Conservation (phyloP, 2,888 invertebrate genomes). For the Noctuana brunneofusca region DNA sequence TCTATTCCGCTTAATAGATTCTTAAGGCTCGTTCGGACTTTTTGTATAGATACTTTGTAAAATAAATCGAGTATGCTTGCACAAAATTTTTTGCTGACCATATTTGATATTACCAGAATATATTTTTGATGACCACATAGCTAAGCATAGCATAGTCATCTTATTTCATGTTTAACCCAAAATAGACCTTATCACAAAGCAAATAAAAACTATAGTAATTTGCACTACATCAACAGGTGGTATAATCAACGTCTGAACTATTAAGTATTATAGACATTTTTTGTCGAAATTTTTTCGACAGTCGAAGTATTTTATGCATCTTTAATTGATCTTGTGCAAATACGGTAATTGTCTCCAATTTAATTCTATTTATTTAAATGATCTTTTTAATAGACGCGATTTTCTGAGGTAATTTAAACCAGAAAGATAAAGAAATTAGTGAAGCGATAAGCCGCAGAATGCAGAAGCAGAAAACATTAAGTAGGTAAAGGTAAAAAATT, state of each 20-base stretch:
- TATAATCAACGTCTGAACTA: neutral
- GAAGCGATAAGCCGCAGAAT: too few relatives aligned
- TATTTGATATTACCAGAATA: neutral
- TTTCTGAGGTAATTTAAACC: neutral
- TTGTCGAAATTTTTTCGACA: slow-evolving; percentile 15
- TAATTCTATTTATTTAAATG: slow-evolving; percentile 4
- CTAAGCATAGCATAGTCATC: too few relatives aligned
- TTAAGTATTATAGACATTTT: neutral
- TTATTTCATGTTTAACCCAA: neutral
- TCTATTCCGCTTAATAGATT: slow-evolving; percentile 50
- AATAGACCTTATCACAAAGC: neutral
- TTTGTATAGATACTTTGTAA: neutral
- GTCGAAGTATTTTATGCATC: slow-evolving; percentile 4
- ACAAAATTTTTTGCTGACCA: neutral
- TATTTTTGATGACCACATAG: too few relatives aligned
- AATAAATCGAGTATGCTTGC: neutral
- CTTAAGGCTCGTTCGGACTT: slow-evolving; percentile 24
- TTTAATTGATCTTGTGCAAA: slow-evolving; percentile 17
- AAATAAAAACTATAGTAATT: neutral
- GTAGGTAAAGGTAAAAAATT: neutral
- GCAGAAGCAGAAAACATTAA: neutral
- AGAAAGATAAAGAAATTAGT: neutral
- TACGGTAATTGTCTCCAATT: slow-evolving; percentile 1
- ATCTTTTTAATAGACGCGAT: neutral
- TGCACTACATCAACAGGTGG: neutral